These are phyloP conservation scores for Saimiri boliviensis DNA, from an alignment of 2,113 vertebrate genomes.

Conservation along the genomic window DNA sequence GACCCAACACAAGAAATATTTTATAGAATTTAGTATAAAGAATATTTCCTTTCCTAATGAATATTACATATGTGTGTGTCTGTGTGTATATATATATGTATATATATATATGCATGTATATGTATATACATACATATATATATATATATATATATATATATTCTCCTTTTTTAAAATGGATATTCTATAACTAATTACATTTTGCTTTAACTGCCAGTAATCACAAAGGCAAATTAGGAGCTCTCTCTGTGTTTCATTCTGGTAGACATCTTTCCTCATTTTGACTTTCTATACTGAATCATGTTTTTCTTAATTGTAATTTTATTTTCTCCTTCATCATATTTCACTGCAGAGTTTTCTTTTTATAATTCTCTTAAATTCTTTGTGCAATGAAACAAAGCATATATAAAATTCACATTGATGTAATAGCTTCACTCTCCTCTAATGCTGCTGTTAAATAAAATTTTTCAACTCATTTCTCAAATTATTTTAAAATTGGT, in stretches of 20 bases:
- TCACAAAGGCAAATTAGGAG: neutral
- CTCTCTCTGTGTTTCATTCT: neutral
- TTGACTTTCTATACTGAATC: neutral
- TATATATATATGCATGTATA: accelerated
- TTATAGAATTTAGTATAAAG: neutral
- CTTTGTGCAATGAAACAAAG: neutral
- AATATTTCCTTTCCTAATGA: slow-evolving; percentile 8
- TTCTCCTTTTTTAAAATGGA: slow-evolving; percentile 1
- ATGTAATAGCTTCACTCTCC: neutral
- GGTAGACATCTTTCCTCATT: neutral
- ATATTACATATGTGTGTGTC: neutral
- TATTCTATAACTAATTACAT: slow-evolving; percentile 37
- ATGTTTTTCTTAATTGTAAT: neutral
- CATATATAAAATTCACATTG: neutral
- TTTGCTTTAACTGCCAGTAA: neutral
- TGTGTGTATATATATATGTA: accelerated
- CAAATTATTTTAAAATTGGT: neutral
- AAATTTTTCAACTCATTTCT: neutral
- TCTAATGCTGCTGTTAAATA: neutral
- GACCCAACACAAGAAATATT: neutral
- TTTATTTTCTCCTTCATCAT: neutral
- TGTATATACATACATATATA: accelerated
- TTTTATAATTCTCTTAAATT: neutral
- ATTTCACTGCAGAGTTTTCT: neutral
- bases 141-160: neutral